Evolutionary conservation across 2,797 vertebrate genomes (phyloP), one percentile per base, ranked within the genome.

Genomic region (Diplodus puntazzo): DNA sequence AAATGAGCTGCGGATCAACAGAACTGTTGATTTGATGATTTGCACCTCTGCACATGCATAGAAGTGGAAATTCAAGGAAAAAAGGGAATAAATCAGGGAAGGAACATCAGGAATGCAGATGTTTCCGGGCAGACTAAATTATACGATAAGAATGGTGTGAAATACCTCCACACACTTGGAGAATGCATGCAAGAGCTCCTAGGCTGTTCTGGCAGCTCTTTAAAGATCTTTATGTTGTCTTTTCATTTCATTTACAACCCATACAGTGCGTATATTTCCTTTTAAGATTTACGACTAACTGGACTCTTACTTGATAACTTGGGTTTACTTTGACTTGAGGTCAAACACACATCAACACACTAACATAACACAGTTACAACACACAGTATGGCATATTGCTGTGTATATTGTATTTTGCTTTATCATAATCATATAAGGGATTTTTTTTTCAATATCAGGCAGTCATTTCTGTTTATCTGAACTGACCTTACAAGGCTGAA

Each of bases 311-410:
- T 25, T 30, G 59, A 61, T 45, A 3, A 14, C 2, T 65, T 5
- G 49, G 55, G 27, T 59, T 42, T 57, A 12, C 42, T 75, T 46
- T 42, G 30, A 30, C 30, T 62, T 39, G 12, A 58, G 45, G 50
- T 63, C 46, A 72, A 72, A 79, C 18, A 49, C 0, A n/a, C 43
- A 52, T 10, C 20, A 45, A 58, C 3, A 61, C 64, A 69, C 23
- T 2, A 25, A 71, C 18, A 46, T 39, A 10, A 39, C 39, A 39
- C 39, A 11, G 39, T 39, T 2, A 39, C 10, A 39, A 39, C 39
- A 39, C 39, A 39, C 10, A 39, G 39, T 11, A 39, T 11, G 39
- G 39, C 10, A 10, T 39, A 39, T 39, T 39, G 34, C 1, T 10
- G 39, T 39, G 10, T 39, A 39, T 39, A 39, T 11, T 39, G 34